phyloP scores from a whole-genome alignment of 2,113 vertebrate species.

The Tapirus terrestris region DNA sequence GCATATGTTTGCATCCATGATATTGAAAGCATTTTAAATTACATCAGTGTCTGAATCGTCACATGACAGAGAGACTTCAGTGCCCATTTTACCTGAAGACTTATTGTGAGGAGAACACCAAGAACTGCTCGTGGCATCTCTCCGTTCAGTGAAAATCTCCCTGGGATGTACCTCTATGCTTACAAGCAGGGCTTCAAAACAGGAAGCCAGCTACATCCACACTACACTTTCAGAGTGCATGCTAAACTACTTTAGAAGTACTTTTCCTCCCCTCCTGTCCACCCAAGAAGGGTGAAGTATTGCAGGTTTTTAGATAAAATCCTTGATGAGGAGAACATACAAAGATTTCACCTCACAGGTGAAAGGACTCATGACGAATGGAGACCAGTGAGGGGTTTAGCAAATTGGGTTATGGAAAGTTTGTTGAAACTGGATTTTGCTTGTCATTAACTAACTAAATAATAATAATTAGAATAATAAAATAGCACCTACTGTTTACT shows the following conservation, averaged over 20 bases:
- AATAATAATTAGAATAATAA: neutral
- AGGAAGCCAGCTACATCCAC: neutral
- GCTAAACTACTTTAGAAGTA: neutral
- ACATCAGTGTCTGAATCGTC: neutral
- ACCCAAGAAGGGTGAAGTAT: neutral
- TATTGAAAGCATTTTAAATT: conserved; percentile 8
- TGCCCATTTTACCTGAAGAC: neutral
- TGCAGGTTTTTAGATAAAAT: conserved; percentile 30
- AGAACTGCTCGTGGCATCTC: conserved; percentile 67
- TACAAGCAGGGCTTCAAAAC: conserved; percentile 43
- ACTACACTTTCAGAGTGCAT: neutral
- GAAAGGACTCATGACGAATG: neutral
- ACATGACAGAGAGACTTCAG: neutral
- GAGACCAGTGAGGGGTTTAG: neutral
- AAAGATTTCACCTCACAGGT: neutral
- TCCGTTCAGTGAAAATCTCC: conserved; percentile 61
- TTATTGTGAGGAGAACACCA: conserved; percentile 56
- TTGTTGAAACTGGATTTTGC: neutral
- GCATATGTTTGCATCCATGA: neutral
- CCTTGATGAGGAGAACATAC: conserved; percentile 9
- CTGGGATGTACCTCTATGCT: conserved; percentile 23
- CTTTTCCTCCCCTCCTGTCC: neutral
- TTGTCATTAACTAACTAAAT: neutral
- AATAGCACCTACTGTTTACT: neutral
- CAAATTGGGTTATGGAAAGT: neutral